phyloP scores from a whole-genome alignment of 2,888 invertebrate species.

The Hyles lineata region DNA sequence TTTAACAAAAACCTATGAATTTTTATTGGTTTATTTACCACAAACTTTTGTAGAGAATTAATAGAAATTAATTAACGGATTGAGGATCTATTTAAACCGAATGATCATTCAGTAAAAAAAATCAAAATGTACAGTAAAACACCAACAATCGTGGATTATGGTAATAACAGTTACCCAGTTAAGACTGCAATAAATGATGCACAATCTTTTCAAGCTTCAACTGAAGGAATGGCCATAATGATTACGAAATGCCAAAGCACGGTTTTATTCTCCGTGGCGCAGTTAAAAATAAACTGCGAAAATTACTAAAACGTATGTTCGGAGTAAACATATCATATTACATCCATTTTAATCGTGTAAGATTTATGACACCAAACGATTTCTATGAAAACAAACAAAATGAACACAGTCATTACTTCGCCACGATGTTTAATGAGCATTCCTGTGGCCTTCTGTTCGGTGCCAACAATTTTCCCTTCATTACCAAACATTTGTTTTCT shows the following conservation, averaged over 20 bases:
- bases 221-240: too few species aligned
- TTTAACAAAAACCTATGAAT: neutral
- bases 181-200: too few species aligned
- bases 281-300: neutral
- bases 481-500: conserved; percentile 61
- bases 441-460: conserved; percentile 58
- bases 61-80: too few species aligned
- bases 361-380: conserved; percentile 32
- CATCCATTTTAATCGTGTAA: neutral
- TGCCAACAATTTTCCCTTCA: conserved; percentile 71
- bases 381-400: conserved; percentile 20
- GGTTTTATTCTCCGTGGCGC: too few species aligned
- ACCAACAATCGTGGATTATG: too few species aligned
- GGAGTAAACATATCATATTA: neutral
- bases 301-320: neutral
- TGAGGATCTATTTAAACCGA: too few species aligned
- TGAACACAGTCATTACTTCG: conserved; percentile 3
- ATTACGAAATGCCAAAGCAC: too few species aligned
- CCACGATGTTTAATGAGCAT: conserved; percentile 41
- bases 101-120: too few species aligned
- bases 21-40: neutral
- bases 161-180: too few species aligned
- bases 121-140: too few species aligned
- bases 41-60: too few species aligned
- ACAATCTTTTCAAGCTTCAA: too few species aligned